These are phyloP conservation scores for Catotricha subobsoleta DNA, from an alignment of 2,888 invertebrate genomes.

Conservation along the genomic window DNA sequence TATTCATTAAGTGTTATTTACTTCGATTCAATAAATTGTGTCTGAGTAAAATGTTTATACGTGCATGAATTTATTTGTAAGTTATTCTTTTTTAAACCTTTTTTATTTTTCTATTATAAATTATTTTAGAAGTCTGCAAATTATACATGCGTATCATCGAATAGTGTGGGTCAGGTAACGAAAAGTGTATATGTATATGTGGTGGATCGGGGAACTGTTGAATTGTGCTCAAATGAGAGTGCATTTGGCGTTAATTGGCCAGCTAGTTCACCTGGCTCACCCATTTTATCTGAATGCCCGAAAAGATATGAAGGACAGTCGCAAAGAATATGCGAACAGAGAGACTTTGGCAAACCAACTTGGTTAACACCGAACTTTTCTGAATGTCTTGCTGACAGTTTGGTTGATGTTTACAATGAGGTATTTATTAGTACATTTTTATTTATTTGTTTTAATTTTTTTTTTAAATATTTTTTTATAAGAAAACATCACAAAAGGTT, in stretches of 20 bases:
- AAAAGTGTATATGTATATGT: conserved; percentile 46
- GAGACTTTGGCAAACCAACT: conserved; percentile 42
- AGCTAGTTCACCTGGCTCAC: conserved; percentile 54
- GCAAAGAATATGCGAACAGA: conserved; percentile 38
- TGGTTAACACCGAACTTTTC: conserved; percentile 66
- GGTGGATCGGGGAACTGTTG: conserved; percentile 38
- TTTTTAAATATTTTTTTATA: neutral
- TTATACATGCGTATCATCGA: conserved; percentile 54
- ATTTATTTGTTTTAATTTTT: neutral
- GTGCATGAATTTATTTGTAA: neutral
- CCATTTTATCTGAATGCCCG: conserved; percentile 45
- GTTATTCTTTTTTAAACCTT: neutral
- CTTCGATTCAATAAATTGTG: neutral
- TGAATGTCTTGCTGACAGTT: conserved; percentile 45
- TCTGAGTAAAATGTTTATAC: neutral
- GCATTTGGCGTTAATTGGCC: conserved; percentile 44
- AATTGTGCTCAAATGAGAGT: conserved; percentile 36
- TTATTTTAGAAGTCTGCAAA: conserved; percentile 48
- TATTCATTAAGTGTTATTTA: conserved; percentile 2
- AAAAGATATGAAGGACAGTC: conserved; percentile 35
- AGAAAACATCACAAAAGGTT: too few relatives aligned
- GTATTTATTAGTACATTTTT: too few relatives aligned
- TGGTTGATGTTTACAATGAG: conserved; percentile 43
- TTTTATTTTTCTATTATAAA: neutral
- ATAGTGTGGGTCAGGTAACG: conserved; percentile 35